Base-by-base conservation (phyloP, 2,797 vertebrate species). In the Pygocentrus nattereri region DNA sequence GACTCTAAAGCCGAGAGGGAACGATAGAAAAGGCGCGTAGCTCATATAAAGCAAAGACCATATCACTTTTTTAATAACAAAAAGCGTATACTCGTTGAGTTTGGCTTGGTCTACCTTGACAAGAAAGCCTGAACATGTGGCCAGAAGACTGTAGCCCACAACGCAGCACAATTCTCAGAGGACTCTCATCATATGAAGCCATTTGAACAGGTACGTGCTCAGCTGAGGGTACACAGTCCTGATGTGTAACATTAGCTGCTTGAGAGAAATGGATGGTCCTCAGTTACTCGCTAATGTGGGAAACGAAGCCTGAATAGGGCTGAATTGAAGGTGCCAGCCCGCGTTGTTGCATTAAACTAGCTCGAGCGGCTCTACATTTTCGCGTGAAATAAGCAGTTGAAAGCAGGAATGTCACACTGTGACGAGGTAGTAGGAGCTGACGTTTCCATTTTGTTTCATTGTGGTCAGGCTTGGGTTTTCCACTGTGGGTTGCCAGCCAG, bases 131-230 rank as follows among this genome's bases (percentile, higher is more conserved):
- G 23, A 71, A 49, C 25, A 52, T 59, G 61, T 49, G 68, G 31
- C 58, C 56, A 19, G 41, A 50, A 68, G 78, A 72, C 27, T 65
- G 30, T 64, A 50, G 61, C 44, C 52, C 71, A 74, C 71, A 85
- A 85, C 79, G 87, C 84, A 77, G 78, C 78, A 49, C 34, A 34
- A 78, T 85, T 85, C 80, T 80, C 58, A 44, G 54, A 68, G 70
- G 74, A 80, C 65, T 82, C 70, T 76, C 56, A 44, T 74, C 74
- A 13, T 15, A 41, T 41, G 19, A 75, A 65, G 61, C 50, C 82
- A 73, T 74, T 62, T 81, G 80, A 78, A 44, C 76, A 86, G 86
- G 87, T 88, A 85, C 72, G 85, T 82, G 80, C 69, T 23, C 18
- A 61, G 49, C 61, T 75, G 58, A 56, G n/a, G 72, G 50, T 70